Evolutionary conservation across 2,888 invertebrate species (phyloP).

Genomic region (Andrena bucephala): DNA sequence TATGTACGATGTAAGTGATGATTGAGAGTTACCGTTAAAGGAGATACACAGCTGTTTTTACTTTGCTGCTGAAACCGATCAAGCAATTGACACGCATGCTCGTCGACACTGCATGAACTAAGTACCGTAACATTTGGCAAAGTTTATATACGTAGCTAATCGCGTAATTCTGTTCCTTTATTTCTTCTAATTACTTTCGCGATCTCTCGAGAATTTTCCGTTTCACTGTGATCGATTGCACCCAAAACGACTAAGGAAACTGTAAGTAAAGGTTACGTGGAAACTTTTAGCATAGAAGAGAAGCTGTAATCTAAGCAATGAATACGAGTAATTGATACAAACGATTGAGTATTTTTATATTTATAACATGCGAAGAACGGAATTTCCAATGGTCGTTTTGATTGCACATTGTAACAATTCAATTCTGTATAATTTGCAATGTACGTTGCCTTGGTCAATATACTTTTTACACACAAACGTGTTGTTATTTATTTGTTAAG

Average conservation of each 20-base stretch:
- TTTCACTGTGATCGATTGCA: conserved; percentile 46
- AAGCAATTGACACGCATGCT: conserved; percentile 60
- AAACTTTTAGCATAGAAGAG: not conserved
- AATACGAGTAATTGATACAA: not conserved
- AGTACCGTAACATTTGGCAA: conserved; percentile 34
- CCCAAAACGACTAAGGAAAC: conserved; percentile 60
- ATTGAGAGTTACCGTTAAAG: not conserved
- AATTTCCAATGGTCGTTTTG: conserved; percentile 59
- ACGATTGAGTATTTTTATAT: conserved; percentile 1
- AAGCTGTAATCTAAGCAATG: not conserved
- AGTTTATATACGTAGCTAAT: conserved; percentile 40
- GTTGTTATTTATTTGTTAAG: conserved; percentile 58
- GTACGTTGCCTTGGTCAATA: conserved; percentile 68
- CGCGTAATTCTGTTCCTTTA: conserved; percentile 33
- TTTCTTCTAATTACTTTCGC: conserved; percentile 12
- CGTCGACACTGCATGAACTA: conserved; percentile 63
- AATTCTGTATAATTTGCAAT: conserved; percentile 66
- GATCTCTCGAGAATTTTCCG: not conserved
- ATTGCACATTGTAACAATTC: conserved; percentile 55
- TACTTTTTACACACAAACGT: conserved; percentile 57
- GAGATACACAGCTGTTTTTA: not conserved
- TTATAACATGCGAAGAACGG: not conserved
- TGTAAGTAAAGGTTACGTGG: not conserved
- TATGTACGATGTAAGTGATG: conserved; percentile 11
- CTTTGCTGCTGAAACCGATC: conserved; percentile 32